phyloP scores from a whole-genome alignment of 2,888 invertebrate species.

The Adela reaumurella region DNA sequence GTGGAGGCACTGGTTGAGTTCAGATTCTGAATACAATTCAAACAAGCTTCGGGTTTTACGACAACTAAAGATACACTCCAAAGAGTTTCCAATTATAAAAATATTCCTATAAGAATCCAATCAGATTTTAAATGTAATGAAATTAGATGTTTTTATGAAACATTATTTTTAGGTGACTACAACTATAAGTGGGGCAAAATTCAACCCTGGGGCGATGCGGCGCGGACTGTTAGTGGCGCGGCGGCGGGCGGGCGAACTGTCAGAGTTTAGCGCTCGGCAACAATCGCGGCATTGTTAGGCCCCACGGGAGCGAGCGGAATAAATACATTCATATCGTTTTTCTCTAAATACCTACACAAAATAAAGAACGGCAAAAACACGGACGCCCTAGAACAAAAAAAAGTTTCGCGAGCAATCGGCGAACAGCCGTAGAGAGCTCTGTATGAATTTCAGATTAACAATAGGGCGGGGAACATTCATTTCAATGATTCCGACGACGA shows the following conservation, averaged over 20 bases:
- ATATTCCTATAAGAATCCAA: no score
- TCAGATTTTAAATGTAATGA: no score
- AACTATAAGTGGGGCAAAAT: no score
- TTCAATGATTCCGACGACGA: no score
- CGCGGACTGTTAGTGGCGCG: background rate
- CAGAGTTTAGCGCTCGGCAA: conserved; percentile 21
- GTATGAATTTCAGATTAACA: background rate
- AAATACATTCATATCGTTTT: conserved; percentile 55
- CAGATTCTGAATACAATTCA: no score
- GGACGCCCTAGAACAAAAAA: background rate
- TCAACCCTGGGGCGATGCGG: background rate
- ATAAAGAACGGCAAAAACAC: background rate
- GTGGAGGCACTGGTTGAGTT: no score
- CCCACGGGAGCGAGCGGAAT: conserved; percentile 43
- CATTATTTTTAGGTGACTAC: no score
- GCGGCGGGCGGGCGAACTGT: background rate
- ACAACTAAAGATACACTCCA: no score
- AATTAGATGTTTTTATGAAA: no score
- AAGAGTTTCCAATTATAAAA: no score
- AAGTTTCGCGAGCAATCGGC: background rate
- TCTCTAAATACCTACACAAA: conserved; percentile 43
- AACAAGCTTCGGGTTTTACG: no score
- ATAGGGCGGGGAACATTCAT: no score
- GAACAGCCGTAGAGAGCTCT: background rate
- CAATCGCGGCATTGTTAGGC: conserved; percentile 55